phyloP scores from a whole-genome alignment of 2,888 invertebrate species.

The Dichetophora obliterata region DNA sequence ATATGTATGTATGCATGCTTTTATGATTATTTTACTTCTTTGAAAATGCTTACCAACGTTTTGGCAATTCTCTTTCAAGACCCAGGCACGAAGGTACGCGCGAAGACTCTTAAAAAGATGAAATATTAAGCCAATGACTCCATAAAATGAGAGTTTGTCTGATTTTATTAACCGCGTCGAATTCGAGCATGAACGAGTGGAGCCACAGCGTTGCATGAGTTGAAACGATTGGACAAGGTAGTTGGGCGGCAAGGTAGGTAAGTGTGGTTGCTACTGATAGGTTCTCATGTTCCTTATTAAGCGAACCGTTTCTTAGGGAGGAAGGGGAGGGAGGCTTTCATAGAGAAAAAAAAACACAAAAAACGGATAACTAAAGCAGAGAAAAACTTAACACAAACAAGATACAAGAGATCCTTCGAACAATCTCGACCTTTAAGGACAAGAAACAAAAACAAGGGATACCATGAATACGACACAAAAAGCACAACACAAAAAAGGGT shows the following conservation, averaged over 20 bases:
- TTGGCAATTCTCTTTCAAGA: slow-evolving; percentile 43
- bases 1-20: neutral
- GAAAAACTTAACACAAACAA: neutral
- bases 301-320: too few species aligned
- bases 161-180: slow-evolving; percentile 50
- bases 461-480: too few species aligned
- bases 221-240: neutral
- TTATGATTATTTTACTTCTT: neutral
- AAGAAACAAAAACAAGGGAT: too few species aligned
- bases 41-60: slow-evolving; percentile 35
- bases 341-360: neutral
- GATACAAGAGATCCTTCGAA: neutral
- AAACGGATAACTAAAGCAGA: neutral
- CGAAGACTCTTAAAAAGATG: slow-evolving; percentile 25
- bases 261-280: neutral
- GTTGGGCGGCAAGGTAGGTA: neutral
- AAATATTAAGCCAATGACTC: slow-evolving; percentile 57
- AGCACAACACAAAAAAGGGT: too few species aligned
- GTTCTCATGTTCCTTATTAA: neutral
- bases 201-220: neutral
- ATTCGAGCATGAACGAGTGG: slow-evolving; percentile 3
- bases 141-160: slow-evolving; percentile 56
- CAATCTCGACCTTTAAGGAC: neutral
- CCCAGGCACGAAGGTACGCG: slow-evolving; percentile 22
- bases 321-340: neutral